Conservation (phyloP, 2,797 vertebrate species). For the Sebastiscus albofasciatus region DNA sequence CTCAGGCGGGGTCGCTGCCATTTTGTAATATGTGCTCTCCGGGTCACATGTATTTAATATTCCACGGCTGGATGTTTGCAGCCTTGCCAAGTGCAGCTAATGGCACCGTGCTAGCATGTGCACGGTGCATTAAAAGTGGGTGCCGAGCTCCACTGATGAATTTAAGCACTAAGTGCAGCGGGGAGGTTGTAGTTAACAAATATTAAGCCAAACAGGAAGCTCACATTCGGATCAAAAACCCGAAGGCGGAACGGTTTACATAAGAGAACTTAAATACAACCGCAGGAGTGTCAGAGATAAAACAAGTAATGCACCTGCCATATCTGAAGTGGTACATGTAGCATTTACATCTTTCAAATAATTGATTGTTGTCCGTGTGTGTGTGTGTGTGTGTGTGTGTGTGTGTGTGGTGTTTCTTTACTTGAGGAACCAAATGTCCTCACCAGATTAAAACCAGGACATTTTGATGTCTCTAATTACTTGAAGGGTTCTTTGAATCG, state of each 20-base stretch:
- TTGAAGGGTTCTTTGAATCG: not conserved
- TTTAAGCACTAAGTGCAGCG: not conserved
- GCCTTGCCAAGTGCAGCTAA: slow-evolving; percentile 40
- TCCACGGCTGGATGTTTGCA: slow-evolving; percentile 42
- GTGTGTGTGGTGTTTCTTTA: not conserved
- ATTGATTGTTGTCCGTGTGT: not conserved
- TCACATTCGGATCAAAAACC: not conserved
- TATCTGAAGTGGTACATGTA: not conserved
- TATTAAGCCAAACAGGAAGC: not conserved
- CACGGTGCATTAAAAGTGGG: not conserved
- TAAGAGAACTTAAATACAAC: not conserved
- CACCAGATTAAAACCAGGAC: not conserved
- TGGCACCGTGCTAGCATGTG: slow-evolving; percentile 18
- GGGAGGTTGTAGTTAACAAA: not conserved
- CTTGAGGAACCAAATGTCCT: not conserved
- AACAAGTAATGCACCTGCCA: not conserved
- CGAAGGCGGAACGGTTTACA: not conserved
- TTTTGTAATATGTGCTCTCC: slow-evolving; percentile 51
- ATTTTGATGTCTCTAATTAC: not conserved
- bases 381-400: not conserved
- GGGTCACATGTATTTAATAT: slow-evolving; percentile 70
- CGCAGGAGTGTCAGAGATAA: not conserved
- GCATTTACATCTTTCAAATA: not conserved
- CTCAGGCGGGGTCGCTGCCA: slow-evolving; percentile 56
- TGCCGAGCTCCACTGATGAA: not conserved